Evolutionary conservation across 1,140 invertebrate species (phyloP).

Genomic region (Orussus abietinus): DNA sequence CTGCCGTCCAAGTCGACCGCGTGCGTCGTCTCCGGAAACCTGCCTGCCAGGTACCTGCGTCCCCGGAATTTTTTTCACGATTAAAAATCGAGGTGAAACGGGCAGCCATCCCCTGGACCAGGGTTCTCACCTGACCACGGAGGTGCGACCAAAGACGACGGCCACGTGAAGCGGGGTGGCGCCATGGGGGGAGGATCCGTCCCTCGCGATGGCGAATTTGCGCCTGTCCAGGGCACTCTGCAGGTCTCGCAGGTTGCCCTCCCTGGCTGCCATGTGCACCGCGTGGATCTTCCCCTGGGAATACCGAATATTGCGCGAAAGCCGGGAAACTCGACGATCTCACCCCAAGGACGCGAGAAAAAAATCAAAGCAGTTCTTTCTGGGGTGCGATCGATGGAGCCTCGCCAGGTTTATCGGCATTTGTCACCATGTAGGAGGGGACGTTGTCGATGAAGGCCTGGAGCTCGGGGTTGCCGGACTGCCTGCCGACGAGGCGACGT

Average conservation of each 20-base stretch:
- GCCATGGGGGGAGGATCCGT: conserved; percentile 76
- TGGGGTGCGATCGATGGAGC: background rate
- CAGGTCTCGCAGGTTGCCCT: conserved; percentile 78
- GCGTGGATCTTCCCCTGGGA: conserved; percentile 81
- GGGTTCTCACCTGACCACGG: conserved; percentile 57
- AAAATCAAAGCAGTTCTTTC: too few relatives aligned
- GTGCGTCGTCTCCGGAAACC: conserved; percentile 81
- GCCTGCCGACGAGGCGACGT: conserved; percentile 68
- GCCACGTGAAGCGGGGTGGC: conserved; percentile 91
- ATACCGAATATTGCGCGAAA: too few relatives aligned
- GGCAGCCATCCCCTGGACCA: too few relatives aligned
- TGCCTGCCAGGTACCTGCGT: conserved; percentile 50
- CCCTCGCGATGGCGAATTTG: conserved; percentile 84
- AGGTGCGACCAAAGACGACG: conserved; percentile 74
- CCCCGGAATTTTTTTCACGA: too few relatives aligned
- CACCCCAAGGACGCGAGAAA: background rate
- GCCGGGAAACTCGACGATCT: conserved; percentile 5
- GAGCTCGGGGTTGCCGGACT: conserved; percentile 73
- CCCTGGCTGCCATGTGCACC: conserved; percentile 81
- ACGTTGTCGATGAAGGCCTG: conserved; percentile 88
- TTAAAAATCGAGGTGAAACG: too few relatives aligned
- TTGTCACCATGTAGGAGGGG: conserved; percentile 88
- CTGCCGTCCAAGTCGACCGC: conserved; percentile 74
- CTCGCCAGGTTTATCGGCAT: too few relatives aligned
- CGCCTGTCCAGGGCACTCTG: conserved; percentile 83